Base-by-base conservation (phyloP, 2,888 invertebrate genomes). In the Ectemnius continuus region DNA sequence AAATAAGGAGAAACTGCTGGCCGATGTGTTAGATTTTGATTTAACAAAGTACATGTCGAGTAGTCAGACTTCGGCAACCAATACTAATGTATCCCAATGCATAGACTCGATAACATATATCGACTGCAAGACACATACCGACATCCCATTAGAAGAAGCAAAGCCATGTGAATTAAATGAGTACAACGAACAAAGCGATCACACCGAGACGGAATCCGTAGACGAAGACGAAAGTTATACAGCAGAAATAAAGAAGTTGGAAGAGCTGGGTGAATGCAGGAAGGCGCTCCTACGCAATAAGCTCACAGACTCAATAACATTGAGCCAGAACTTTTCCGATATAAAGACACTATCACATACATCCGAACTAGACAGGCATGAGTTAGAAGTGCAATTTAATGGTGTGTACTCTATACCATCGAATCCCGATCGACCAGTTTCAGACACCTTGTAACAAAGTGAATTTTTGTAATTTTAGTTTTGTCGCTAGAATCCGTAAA, bases 1-100 rank as follows among this genome's bases (percentile, higher is more conserved):
- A 87, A 93, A 94, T 78, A 96, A 96, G 88, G 96, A 96, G 84
- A 95, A 94, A 88, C 92, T 94, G 20, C 90, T 95, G 14, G 95
- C 95, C 0, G 94, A 94, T 85, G 92, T 95, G 87, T 91, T 95
- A 45, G 93, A 94, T 86, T 92, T 95, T 59, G 94, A 94, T 84
- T 81, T 90, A 6, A 88, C 89, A 0, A 88, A 88, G 58, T 90
- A 88, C 56, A 89, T 88, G 86, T 85, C 85, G 6, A 86, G 83
- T 48, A 87, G 82, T 72, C 76, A 83, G 64, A 81, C 83, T 70
- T 69, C 71, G 57, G 70, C 73, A n/a, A 70, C 63, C 11, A 80
- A 83, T 36, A 79, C 81, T 0, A 82, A 74, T 61, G 75, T 78
- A n/a, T 80, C 82, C 13, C 82, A 84, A 65, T 82, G 73, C 28